Percentiles rank a stretch among this genome's conserved stretches.
These are phyloP conservation scores for Eupithecia subfuscata DNA, from an alignment of 2,888 invertebrate genomes.

Conservation along the genomic window DNA sequence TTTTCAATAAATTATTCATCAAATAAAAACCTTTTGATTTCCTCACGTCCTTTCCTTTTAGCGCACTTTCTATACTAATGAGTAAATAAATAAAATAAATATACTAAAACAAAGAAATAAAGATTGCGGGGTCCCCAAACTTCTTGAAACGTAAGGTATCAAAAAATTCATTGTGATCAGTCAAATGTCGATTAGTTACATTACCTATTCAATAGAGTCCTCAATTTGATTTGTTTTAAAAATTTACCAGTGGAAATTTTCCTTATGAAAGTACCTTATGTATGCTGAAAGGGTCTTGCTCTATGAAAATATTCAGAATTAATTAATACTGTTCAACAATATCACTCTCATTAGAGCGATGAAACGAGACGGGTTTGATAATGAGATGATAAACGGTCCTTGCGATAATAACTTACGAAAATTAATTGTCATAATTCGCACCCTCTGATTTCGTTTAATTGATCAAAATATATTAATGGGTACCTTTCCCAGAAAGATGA, in stretches of 20 bases:
- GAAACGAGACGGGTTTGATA: constrained; percentile 5
- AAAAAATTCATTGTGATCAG: neutral
- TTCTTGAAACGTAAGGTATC: neutral
- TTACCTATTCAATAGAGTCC: neutral
- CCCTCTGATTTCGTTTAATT: neutral
- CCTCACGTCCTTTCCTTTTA: neutral
- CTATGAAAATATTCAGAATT: neutral
- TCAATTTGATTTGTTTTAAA: neutral
- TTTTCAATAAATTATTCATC: neutral
- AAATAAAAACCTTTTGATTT: neutral
- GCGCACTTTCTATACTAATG: neutral
- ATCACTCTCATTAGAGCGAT: neutral
- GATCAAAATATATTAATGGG: neutral
- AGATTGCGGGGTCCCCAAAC: neutral
- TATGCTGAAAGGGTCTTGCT: neutral
- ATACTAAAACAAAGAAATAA: neutral
- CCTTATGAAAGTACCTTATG: neutral
- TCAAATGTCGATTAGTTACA: neutral
- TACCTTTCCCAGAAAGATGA: neutral
- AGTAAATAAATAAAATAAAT: too few species aligned
- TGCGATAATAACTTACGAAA: constrained; percentile 13
- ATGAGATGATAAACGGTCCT: constrained; percentile 4
- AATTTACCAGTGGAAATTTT: too few species aligned
- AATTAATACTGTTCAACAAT: constrained; percentile 6
- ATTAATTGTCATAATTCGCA: neutral